A percentile compares a stretch with the other conserved stretches of the same genome.
These are phyloP conservation scores for Dynastes hyllus DNA, from an alignment of 2,888 invertebrate genomes.

Conservation along the genomic window DNA sequence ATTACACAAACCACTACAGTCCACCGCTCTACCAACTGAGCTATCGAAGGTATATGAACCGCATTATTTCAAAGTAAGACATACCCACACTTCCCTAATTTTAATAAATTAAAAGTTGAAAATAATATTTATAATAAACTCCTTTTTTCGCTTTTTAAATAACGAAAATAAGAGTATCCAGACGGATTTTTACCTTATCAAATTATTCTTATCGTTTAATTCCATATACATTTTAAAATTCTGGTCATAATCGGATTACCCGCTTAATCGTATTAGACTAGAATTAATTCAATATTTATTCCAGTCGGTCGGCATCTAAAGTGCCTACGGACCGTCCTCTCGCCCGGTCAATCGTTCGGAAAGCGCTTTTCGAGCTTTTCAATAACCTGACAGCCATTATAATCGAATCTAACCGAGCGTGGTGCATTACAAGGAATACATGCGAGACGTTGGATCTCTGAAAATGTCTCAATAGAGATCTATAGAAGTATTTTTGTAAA, in stretches of 20 bases:
- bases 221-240: constrained; percentile 4
- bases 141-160: too few species aligned
- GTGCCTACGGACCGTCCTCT: constrained; percentile 42
- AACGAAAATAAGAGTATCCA: too few species aligned
- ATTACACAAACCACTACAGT: constrained; percentile 62
- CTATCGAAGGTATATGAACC: constrained; percentile 64
- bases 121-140: not conserved
- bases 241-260: constrained; percentile 45
- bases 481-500: too few species aligned
- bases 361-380: constrained; percentile 42
- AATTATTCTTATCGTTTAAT: not conserved
- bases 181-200: not conserved
- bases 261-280: constrained; percentile 47
- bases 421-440: constrained; percentile 30
- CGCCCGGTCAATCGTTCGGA: constrained; percentile 46
- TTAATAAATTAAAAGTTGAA: not conserved
- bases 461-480: constrained; percentile 20
- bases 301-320: constrained; percentile 51
- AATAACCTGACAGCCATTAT: constrained; percentile 43
- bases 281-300: constrained; percentile 53
- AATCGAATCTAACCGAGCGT: constrained; percentile 45
- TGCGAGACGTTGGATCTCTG: not conserved
- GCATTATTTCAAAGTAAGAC: too few species aligned
- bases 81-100: too few species aligned
- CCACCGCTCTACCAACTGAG: constrained; percentile 70